Evolutionary conservation across 1,140 invertebrate genomes (phyloP).

Genomic region (Penaeus chinensis): DNA sequence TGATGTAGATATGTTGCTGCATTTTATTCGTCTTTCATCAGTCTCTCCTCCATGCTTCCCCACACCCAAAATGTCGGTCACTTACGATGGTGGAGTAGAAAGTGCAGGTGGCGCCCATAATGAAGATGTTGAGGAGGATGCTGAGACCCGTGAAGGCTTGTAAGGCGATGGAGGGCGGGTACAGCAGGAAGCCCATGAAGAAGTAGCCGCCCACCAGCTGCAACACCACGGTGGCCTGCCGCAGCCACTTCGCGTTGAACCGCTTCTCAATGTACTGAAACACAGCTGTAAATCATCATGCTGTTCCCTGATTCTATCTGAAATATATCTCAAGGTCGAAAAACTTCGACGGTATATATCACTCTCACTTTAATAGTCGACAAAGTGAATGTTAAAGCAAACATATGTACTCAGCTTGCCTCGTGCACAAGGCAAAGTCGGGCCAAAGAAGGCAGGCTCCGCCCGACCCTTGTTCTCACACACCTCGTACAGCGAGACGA

Average conservation of each 20-base stretch:
- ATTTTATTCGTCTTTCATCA: no score
- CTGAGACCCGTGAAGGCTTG: conserved; percentile 88
- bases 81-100: conserved; percentile 78
- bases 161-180: conserved; percentile 90
- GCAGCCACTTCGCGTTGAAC: conserved; percentile 57
- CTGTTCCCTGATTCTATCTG: background rate
- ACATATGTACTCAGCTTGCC: no score
- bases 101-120: conserved; percentile 90
- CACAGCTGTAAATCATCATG: background rate
- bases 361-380: no score
- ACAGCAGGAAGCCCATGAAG: conserved; percentile 93
- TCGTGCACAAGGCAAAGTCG: no score
- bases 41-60: background rate
- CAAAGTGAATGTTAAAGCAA: no score
- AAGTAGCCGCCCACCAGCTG: conserved; percentile 68
- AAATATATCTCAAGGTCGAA: background rate
- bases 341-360: background rate
- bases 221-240: conserved; percentile 51
- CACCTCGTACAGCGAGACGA: conserved; percentile 68
- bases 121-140: conserved; percentile 82
- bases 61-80: no score
- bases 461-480: background rate
- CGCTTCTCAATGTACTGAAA: conserved; percentile 58
- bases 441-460: no score
- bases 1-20: no score